Conservation (phyloP, 1,140 invertebrate species). For the Melitaea cinxia region DNA sequence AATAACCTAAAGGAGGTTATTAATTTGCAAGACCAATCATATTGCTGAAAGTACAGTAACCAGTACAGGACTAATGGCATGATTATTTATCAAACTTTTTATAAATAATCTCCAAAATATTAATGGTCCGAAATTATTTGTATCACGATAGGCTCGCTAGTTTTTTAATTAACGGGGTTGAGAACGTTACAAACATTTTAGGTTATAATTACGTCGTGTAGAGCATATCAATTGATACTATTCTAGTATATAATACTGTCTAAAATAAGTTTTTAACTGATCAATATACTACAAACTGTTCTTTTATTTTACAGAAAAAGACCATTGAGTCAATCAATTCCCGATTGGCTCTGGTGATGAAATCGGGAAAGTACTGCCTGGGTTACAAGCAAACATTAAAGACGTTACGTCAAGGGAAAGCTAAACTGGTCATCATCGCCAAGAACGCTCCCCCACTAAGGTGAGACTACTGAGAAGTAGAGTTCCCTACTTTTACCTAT, state of each 20-base stretch:
- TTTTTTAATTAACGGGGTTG: constrained; percentile 70
- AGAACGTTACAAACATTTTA: constrained; percentile 66
- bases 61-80: constrained; percentile 48
- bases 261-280: no score
- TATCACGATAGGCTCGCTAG: constrained; percentile 72
- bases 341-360: constrained; percentile 98
- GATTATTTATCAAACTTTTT: constrained; percentile 44
- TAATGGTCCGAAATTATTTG: constrained; percentile 64
- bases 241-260: no score
- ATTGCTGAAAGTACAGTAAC: no score
- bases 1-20: no score
- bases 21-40: no score
- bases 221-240: no score
- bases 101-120: constrained; percentile 48
- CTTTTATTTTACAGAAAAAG: constrained; percentile 87
- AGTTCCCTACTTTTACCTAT: constrained; percentile 80
- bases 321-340: constrained; percentile 99
- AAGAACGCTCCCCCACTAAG: constrained; percentile 98
- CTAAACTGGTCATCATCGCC: constrained; percentile 99
- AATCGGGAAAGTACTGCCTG: constrained; percentile 98
- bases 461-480: constrained; percentile 94
- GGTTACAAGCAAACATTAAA: constrained; percentile 99
- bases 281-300: no score
- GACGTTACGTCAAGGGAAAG: constrained; percentile 97
- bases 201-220: no score